Evolutionary conservation across 1,140 invertebrate species (phyloP), one percentile per base, ranked within the genome.

Genomic region (Trialeurodes vaporariorum): DNA sequence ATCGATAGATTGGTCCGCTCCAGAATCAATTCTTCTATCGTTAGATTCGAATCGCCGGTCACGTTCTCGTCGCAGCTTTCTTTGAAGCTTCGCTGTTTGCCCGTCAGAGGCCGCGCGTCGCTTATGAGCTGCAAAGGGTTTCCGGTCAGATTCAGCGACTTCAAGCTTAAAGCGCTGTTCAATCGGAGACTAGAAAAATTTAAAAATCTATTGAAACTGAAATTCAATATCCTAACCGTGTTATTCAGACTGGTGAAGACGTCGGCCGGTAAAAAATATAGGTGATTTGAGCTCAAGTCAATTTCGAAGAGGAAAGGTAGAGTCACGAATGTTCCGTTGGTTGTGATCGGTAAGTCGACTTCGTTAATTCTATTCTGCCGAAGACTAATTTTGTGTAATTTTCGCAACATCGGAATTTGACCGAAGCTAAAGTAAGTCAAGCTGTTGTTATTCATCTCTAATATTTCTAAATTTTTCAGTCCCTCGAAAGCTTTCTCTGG

Each of bases 1-100:
- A 94, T 87, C 1, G 85, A 90, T 17, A 95, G 79, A 76, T 94
- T 94, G 0, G 92, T 94, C 24, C 84, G 83, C 61, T 85, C 87
- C 66, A 94, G 87, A 73, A 90, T 86, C 11, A 95, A 81, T 76
- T 92, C 89, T 75, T 91, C 85, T 0, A 94, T 80, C 25, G n/a
- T 49, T 9, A 49, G 34, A 13, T 84, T 77, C 24, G 73, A 72
- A 58, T 70, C 72, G 25, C 64, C 58, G n/a, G 63, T 61, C n/a
- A 64, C 13, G 69, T 67, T 49, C 71, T 11, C 25, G n/a, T 21
- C 27, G 60, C 60, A 25, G n/a, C 60, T 25, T 22, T 23, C n/a
- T 61, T 25, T 22, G 5, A 60, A 59, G 1, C 25, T 34, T 1
- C 59, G 62, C 1, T 59, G 58, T 9, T 40, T 62, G 1, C n/a